Percentiles rank a stretch among this genome's conserved stretches.
Evolutionary conservation across 2,888 invertebrate genomes (phyloP).

Genomic region (Pandemis corylana): DNA sequence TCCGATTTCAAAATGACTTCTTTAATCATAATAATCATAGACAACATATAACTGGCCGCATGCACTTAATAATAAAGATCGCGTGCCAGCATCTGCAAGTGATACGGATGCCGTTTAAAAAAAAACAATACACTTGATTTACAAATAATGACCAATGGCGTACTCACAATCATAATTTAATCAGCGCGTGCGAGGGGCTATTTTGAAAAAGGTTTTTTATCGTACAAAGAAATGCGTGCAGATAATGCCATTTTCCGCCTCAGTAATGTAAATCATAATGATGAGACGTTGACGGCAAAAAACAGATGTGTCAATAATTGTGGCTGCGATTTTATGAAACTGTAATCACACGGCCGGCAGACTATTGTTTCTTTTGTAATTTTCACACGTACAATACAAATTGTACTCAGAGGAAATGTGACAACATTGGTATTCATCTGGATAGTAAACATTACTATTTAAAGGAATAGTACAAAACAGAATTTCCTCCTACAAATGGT

Average conservation of each 20-base stretch:
- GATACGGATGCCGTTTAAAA: constrained; percentile 43
- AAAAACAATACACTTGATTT: constrained; percentile 67
- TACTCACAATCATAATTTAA: constrained; percentile 72
- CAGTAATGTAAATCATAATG: constrained; percentile 55
- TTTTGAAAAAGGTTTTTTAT: constrained; percentile 50
- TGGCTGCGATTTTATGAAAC: constrained; percentile 51
- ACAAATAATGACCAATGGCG: constrained; percentile 77
- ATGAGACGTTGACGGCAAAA: constrained; percentile 53
- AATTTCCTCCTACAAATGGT: too few species aligned
- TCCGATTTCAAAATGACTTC: constrained; percentile 1
- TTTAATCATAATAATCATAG: constrained; percentile 40
- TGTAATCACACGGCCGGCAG: constrained; percentile 51
- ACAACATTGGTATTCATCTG: neutral
- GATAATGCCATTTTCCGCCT: constrained; percentile 72
- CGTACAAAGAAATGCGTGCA: constrained; percentile 69
- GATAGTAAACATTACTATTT: too few species aligned
- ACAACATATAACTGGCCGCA: constrained; percentile 19
- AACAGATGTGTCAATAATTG: constrained; percentile 63
- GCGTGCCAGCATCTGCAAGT: constrained; percentile 62
- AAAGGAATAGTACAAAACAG: too few species aligned
- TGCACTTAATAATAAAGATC: constrained; percentile 45
- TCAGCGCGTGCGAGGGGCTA: constrained; percentile 61
- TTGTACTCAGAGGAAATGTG: constrained; percentile 4
- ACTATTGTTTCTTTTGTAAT: constrained; percentile 53
- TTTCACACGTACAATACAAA: constrained; percentile 24